phyloP scores from a whole-genome alignment of 2,888 invertebrate species.

The Copidosoma aretas region DNA sequence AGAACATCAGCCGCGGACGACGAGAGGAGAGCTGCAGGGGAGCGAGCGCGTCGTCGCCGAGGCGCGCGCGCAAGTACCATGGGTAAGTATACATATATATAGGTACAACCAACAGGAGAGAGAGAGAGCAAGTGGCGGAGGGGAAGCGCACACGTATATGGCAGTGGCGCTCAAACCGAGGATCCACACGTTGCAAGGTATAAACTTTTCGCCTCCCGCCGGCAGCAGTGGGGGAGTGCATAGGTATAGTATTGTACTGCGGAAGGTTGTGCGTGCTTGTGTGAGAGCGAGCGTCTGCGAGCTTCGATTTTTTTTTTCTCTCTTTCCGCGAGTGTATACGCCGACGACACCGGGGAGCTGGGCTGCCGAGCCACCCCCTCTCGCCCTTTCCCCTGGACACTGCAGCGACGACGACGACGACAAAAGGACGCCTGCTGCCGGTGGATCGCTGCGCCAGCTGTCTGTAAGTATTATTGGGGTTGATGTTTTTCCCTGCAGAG shows the following conservation, averaged over 20 bases:
- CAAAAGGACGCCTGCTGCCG: too few relatives aligned
- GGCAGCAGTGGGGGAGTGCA: slow-evolving; percentile 1
- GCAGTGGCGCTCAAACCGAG: slow-evolving; percentile 36
- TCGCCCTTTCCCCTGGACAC: not conserved
- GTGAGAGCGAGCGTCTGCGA: slow-evolving; percentile 27
- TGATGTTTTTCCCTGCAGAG: not conserved
- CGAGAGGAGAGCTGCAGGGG: slow-evolving; percentile 8
- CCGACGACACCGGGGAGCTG: not conserved
- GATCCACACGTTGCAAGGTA: slow-evolving; percentile 8
- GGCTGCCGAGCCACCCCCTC: slow-evolving; percentile 3
- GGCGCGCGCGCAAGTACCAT: slow-evolving; percentile 13
- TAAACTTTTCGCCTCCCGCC: not conserved
- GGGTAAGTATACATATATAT: slow-evolving; percentile 16
- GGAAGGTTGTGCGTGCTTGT: not conserved
- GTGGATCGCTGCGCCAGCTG: not conserved
- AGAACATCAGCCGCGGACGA: slow-evolving; percentile 10
- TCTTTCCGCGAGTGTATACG: slow-evolving; percentile 3
- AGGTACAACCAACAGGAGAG: too few relatives aligned
- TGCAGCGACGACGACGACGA: too few relatives aligned
- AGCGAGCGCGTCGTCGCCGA: slow-evolving; percentile 22
- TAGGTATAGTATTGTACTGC: not conserved
- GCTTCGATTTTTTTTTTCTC: slow-evolving; percentile 38
- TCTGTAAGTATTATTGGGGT: not conserved
- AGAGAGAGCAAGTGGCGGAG: too few relatives aligned
- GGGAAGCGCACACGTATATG: not conserved